A percentile compares a stretch with the other conserved stretches of the same genome.
These are phyloP conservation scores for Enteromius treurensis DNA, from an alignment of 2,797 vertebrate genomes.

Conservation along the genomic window DNA sequence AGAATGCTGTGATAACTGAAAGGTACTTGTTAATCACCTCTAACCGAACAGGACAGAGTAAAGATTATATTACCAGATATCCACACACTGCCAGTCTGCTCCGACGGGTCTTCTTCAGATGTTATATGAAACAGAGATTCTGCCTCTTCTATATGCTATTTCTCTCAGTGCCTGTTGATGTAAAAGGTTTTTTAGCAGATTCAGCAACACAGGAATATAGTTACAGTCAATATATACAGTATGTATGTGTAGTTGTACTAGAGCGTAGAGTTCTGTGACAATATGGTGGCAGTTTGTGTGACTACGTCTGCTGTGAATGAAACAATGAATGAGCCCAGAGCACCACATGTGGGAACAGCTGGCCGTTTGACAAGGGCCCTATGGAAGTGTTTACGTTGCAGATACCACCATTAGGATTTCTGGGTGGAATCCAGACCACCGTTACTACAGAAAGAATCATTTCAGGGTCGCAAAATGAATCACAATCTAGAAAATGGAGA, in stretches of 20 bases:
- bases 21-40: conserved; percentile 49
- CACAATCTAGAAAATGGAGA: conserved; percentile 25
- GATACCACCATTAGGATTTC: conserved; percentile 60
- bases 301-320: conserved; percentile 31
- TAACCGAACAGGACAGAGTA: conserved; percentile 46
- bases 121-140: conserved; percentile 51
- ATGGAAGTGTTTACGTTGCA: conserved; percentile 73
- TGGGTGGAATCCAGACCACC: conserved; percentile 20
- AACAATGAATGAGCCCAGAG: conserved; percentile 36
- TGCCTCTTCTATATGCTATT: conserved; percentile 56
- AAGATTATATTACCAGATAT: conserved; percentile 46
- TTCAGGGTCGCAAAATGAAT: conserved; percentile 35
- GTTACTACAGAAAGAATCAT: conserved; percentile 26
- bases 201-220: conserved; percentile 52
- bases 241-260: conserved; percentile 53
- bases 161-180: conserved; percentile 61
- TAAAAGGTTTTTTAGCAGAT: conserved; percentile 55
- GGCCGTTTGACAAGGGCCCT: conserved; percentile 57
- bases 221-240: conserved; percentile 55
- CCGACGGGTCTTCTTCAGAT: conserved; percentile 49
- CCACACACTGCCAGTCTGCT: conserved; percentile 47
- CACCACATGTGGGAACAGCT: conserved; percentile 44
- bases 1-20: conserved; percentile 55
- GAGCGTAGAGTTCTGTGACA: conserved; percentile 50
- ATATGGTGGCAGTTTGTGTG: conserved; percentile 42